Base-by-base conservation (phyloP, 2,797 vertebrate genomes). In the Sebastes jordani region DNA sequence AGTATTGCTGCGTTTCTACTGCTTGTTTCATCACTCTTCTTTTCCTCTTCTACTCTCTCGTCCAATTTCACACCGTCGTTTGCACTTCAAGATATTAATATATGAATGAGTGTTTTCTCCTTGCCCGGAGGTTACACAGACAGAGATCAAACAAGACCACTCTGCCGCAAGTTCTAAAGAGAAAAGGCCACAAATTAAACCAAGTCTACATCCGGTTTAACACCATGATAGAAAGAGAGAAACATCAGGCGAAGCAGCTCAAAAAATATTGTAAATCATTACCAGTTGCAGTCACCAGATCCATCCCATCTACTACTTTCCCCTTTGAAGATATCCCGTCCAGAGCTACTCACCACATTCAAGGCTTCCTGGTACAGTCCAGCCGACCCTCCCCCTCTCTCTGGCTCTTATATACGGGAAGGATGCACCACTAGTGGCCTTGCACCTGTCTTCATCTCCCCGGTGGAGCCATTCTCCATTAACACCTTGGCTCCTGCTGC, bases 71-170 rank as follows among this genome's bases (percentile, higher is more conserved):
- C 69, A 1, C 63, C 54, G 20, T 68, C 42, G 73, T 79, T 88
- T 81, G 56, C 80, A 76, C 62, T 82, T 85, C 81, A 85, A 83
- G 61, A 60, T 20, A 55, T 83, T 46, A 64, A 63, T 73, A 76
- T 58, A 38, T 38, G 63, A 70, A 61, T 32, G 7, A 27, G 23
- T 11, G 16, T 20, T 66, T 60, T 38, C 25, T 65, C 55, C 7
- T 16, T 46, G 58, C 61, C 16, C 20, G 8, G 34, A 59, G 62
- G 49, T 81, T 56, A 63, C 14, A 56, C 20, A 65, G 63, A 36
- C 14, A 16, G 0, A 49, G 27, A 71, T 76, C 72, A 87, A 69
- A 85, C 52, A 8, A 22, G 27, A 54, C 23, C 38, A 9, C 20
- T 42, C 22, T 46, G 69, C n/a, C 5, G 4, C 9, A 1, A 6